A percentile compares a stretch with the other conserved stretches of the same genome.
phyloP scores from a whole-genome alignment of 2,888 invertebrate species.

The Phlogophora meticulosa region DNA sequence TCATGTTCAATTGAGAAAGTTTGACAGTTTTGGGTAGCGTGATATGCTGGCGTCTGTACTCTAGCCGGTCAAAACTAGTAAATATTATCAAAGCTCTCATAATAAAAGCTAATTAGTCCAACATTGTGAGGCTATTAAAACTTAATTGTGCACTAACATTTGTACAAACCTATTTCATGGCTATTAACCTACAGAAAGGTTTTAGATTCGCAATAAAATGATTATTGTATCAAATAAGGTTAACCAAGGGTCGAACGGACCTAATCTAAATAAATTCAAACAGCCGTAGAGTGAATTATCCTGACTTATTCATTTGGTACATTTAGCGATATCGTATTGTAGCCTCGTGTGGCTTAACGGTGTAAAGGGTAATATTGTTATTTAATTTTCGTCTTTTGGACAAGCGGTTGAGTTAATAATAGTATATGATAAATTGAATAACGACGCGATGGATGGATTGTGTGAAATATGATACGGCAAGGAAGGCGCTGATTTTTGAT shows the following conservation, averaged over 20 bases:
- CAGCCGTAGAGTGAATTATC: constrained; percentile 44
- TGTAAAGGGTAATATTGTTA: neutral
- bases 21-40: too few relatives aligned
- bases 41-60: too few relatives aligned
- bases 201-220: constrained; percentile 54
- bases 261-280: constrained; percentile 53
- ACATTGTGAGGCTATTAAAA: constrained; percentile 24
- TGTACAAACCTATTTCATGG: constrained; percentile 33
- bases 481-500: too few relatives aligned
- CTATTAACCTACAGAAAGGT: constrained; percentile 32
- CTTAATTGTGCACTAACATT: constrained; percentile 44
- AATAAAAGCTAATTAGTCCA: constrained; percentile 23
- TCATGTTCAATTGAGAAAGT: too few relatives aligned
- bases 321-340: constrained; percentile 15
- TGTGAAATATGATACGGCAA: too few relatives aligned
- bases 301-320: constrained; percentile 44
- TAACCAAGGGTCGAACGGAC: constrained; percentile 48
- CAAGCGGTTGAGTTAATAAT: neutral
- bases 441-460: too few relatives aligned
- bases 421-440: too few relatives aligned
- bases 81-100: neutral
- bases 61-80: too few relatives aligned
- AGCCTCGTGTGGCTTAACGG: neutral
- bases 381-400: constrained; percentile 13
- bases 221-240: constrained; percentile 54